A percentile compares a stretch with the other conserved stretches of the same genome.
Conservation (phyloP, 2,888 invertebrate species). For the Geotrupes spiniger region DNA sequence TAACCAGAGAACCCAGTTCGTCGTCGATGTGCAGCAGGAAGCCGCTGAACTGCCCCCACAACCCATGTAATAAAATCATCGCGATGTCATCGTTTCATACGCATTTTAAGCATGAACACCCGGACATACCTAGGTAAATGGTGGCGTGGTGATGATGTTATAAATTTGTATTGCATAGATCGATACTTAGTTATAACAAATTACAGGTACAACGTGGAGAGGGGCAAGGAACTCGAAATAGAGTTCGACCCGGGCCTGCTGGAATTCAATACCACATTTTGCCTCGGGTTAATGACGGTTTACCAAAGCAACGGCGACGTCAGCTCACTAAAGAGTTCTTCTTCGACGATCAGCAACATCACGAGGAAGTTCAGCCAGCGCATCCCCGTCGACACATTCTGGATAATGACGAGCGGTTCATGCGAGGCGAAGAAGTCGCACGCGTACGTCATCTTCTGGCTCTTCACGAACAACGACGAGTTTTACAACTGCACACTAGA, state of each 20-base stretch:
- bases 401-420: slow-evolving; percentile 46
- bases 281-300: slow-evolving; percentile 40
- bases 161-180: too few relatives aligned
- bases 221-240: slow-evolving; percentile 24
- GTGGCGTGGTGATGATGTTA: too few relatives aligned
- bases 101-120: slow-evolving; percentile 46
- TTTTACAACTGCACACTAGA: slow-evolving; percentile 42
- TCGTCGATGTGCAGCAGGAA: slow-evolving; percentile 26
- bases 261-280: slow-evolving; percentile 26
- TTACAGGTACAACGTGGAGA: slow-evolving; percentile 28
- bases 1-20: slow-evolving; percentile 7
- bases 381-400: slow-evolving; percentile 41
- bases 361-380: slow-evolving; percentile 37
- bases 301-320: slow-evolving; percentile 38
- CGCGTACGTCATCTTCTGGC: slow-evolving; percentile 41
- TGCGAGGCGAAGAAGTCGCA: slow-evolving; percentile 28
- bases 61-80: slow-evolving; percentile 42
- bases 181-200: too few relatives aligned
- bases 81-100: slow-evolving; percentile 40
- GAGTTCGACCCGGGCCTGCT: slow-evolving; percentile 11
- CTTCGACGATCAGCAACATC: slow-evolving; percentile 36
- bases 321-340: slow-evolving; percentile 29
- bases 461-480: slow-evolving; percentile 41
- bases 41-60: slow-evolving; percentile 41
- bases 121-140: slow-evolving; percentile 33